Evolutionary conservation across 2,797 vertebrate species (phyloP).

Genomic region (Denticeps clupeoides): DNA sequence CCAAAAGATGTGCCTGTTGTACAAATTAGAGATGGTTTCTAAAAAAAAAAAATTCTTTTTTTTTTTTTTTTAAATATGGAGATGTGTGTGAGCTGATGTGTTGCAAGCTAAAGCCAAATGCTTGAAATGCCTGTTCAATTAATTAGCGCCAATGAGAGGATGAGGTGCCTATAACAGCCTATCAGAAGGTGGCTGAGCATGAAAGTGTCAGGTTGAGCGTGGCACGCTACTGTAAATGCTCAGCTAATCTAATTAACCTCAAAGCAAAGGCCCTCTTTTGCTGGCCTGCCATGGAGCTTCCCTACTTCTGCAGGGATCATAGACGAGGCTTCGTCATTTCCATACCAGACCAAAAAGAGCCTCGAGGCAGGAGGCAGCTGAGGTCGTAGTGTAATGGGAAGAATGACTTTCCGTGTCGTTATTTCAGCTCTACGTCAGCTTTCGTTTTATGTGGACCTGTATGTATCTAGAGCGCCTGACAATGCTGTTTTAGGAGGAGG

Average conservation of each 20-base stretch:
- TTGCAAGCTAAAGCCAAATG: not conserved
- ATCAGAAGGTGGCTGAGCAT: not conserved
- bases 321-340: slow-evolving; percentile 3
- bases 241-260: slow-evolving; percentile 50
- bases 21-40: not conserved
- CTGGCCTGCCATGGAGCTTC: slow-evolving; percentile 46
- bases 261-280: slow-evolving; percentile 41
- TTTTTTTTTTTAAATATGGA: too few species aligned
- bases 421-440: too few species aligned
- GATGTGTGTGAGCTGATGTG: not conserved
- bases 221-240: not conserved
- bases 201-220: slow-evolving; percentile 1
- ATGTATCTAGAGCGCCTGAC: too few species aligned
- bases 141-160: not conserved
- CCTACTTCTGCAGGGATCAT: slow-evolving; percentile 12
- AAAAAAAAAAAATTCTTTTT: not conserved
- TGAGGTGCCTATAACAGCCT: not conserved
- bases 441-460: too few species aligned
- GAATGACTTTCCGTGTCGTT: too few species aligned
- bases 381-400: not conserved
- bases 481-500: too few species aligned
- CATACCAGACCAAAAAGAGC: not conserved
- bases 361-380: not conserved
- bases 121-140: not conserved
- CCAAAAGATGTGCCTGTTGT: slow-evolving; percentile 1